Base-by-base conservation (phyloP, 1,140 invertebrate species). In the Coelopa frigida region DNA sequence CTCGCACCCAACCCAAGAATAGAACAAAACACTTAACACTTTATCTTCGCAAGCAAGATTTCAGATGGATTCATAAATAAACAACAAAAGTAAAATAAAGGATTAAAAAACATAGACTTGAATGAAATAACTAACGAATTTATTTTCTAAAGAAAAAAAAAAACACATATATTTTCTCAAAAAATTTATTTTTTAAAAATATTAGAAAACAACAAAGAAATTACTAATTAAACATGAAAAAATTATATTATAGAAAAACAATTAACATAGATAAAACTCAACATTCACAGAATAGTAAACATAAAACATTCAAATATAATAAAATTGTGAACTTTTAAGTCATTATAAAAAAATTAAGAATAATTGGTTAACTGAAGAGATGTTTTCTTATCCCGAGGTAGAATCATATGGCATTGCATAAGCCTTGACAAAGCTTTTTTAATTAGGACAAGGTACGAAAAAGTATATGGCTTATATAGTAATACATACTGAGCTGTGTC, bases 111-210 rank as follows among this genome's bases (percentile, higher is more conserved):
- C 20, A 43, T 31, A 43, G 41, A 43, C 41, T 31, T 31, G 18
- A 43, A 29, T 12, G 27, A 43, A 43, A 43, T 20, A 21, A n/a
- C 32, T 22, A 43, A 32, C 41, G 41, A 43, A 43, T 43, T 43
- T 43, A 43, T 43, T 43, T 20, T 31, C 3, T 18, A 43, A 10
- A 32, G 2, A 43, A 17, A 26, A 31, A 20, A 26, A 42, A n/a
- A 26, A 42, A 42, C 10, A 42, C 18, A 15, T 20, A 17, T 18
- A 43, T n/a, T n/a, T n/a, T n/a, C n/a, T n/a, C n/a, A n/a, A n/a
- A n/a, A n/a, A n/a, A n/a, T n/a, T n/a, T n/a, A n/a, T n/a, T n/a
- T n/a, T n/a, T n/a, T n/a, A n/a, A n/a, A n/a, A n/a, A n/a, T n/a
- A n/a, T n/a, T n/a, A n/a, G n/a, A n/a, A n/a, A 43, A 43, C 21